These are phyloP conservation scores for Hydrotaea diabolus DNA, from an alignment of 2,888 invertebrate species.

Conservation along the genomic window DNA sequence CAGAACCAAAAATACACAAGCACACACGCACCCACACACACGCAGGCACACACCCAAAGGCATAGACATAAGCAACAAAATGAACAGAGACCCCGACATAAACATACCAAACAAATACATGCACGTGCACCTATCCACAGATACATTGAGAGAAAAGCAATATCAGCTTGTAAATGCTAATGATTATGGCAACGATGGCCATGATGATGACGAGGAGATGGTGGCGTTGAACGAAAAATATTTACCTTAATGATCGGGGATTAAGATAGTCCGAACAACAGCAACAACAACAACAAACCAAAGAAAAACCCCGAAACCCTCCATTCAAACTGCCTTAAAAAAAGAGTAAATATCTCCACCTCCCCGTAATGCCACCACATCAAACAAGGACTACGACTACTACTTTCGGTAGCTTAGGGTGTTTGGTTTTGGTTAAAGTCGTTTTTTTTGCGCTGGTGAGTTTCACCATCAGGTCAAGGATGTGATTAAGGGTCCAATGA, in stretches of 20 bases:
- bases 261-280: constrained; percentile 11
- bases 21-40: no score
- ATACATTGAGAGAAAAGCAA: background rate
- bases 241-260: constrained; percentile 35
- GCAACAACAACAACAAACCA: background rate
- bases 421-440: background rate
- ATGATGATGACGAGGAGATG: constrained; percentile 18
- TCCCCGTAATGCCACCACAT: background rate
- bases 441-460: background rate
- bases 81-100: no score
- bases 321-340: background rate
- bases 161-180: constrained; percentile 18
- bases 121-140: background rate
- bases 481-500: constrained; percentile 24
- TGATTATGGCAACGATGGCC: background rate
- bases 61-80: no score
- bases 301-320: background rate
- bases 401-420: background rate
- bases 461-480: constrained; percentile 14
- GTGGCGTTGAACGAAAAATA: constrained; percentile 9
- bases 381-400: constrained; percentile 10
- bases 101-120: background rate
- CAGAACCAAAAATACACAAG: no score
- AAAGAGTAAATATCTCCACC: background rate
- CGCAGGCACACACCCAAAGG: no score